These are phyloP conservation scores for Seriola quinqueradiata DNA, from an alignment of 2,113 vertebrate species.

Conservation along the genomic window DNA sequence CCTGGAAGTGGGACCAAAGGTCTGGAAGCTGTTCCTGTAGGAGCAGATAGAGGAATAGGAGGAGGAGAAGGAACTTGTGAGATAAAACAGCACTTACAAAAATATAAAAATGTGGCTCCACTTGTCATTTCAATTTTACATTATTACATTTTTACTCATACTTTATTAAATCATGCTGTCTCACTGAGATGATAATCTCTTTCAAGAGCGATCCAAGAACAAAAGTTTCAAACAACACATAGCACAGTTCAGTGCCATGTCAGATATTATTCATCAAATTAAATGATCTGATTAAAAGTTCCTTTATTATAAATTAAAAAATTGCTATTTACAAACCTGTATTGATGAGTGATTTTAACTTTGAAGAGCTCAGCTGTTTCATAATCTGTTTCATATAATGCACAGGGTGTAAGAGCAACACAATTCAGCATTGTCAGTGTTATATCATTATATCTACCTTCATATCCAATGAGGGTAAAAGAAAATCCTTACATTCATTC, in stretches of 20 bases:
- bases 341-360: not conserved
- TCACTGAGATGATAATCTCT: slow-evolving; percentile 25
- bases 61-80: slow-evolving; percentile 5
- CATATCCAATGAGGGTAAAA: not conserved
- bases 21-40: slow-evolving; percentile 94
- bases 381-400: not conserved
- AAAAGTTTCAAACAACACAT: not conserved
- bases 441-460: not conserved
- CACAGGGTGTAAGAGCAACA: not conserved
- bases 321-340: not conserved
- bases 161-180: slow-evolving; percentile 36
- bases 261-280: not conserved
- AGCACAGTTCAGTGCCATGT: not conserved
- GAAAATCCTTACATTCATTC: not conserved
- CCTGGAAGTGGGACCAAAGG: slow-evolving; percentile 92
- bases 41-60: slow-evolving; percentile 13
- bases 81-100: slow-evolving; percentile 33
- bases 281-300: not conserved
- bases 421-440: not conserved
- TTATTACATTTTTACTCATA: slow-evolving; percentile 32
- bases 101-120: slow-evolving; percentile 20
- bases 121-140: slow-evolving; percentile 48
- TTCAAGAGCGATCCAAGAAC: slow-evolving; percentile 8
- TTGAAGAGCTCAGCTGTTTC: not conserved
- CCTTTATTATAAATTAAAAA: slow-evolving; percentile 1